phyloP scores from a whole-genome alignment of 2,113 vertebrate genomes.

The Alligator sinensis region DNA sequence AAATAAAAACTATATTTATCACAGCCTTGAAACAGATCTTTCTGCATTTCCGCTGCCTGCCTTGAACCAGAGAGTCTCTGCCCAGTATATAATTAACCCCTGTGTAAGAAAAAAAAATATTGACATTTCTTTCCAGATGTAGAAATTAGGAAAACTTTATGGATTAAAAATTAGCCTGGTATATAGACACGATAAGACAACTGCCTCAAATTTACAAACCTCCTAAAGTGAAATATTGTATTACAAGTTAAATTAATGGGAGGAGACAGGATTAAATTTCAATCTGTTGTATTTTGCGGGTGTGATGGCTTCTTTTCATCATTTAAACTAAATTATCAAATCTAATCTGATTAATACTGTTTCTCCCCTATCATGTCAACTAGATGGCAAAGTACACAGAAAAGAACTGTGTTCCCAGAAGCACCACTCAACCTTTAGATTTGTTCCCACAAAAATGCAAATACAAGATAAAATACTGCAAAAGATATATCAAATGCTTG shows the following conservation, averaged over 20 bases:
- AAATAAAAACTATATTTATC: constrained; percentile 35
- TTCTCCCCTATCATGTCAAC: constrained; percentile 50
- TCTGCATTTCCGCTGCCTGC: constrained; percentile 8
- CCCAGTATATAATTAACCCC: constrained; percentile 19
- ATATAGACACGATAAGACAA: constrained; percentile 42
- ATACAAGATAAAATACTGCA: background rate
- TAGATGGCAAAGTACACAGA: constrained; percentile 32
- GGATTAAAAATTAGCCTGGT: constrained; percentile 50
- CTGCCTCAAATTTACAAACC: constrained; percentile 46
- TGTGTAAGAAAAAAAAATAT: constrained; percentile 26
- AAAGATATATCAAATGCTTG: background rate
- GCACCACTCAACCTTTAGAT: constrained; percentile 7
- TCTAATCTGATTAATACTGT: constrained; percentile 33
- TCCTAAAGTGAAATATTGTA: constrained; percentile 43
- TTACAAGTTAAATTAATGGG: constrained; percentile 63
- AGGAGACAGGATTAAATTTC: constrained; percentile 43
- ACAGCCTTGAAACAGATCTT: constrained; percentile 37
- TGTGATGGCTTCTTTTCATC: constrained; percentile 28
- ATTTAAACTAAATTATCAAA: constrained; percentile 45
- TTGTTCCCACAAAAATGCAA: background rate
- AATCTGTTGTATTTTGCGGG: constrained; percentile 63
- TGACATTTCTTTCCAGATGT: constrained; percentile 45
- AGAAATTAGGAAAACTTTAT: constrained; percentile 48
- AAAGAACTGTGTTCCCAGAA: constrained; percentile 45
- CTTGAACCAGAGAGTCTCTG: background rate